These are phyloP conservation scores for Dendronephthya gigantea DNA, from an alignment of 64 coral and sea anemone species.

Conservation along the genomic window DNA sequence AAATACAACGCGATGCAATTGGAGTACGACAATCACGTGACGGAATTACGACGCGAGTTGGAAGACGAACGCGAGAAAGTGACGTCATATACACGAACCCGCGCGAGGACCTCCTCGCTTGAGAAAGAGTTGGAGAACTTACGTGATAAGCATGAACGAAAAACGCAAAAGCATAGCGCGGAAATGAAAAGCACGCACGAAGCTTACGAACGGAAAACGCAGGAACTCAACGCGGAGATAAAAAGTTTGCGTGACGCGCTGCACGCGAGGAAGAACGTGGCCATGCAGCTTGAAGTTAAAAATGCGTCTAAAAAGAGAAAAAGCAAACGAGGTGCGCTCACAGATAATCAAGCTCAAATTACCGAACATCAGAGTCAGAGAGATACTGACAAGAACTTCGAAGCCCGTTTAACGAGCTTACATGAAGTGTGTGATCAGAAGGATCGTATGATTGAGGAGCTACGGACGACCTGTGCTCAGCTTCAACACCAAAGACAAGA, in stretches of 20 bases:
- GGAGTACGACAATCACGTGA: conserved; percentile 81
- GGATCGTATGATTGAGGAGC: conserved; percentile 47
- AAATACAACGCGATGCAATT: conserved; percentile 84
- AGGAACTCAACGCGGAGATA: conserved; percentile 59
- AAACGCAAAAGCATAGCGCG: conserved; percentile 42
- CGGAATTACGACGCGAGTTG: conserved; percentile 52
- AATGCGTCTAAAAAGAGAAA: background rate
- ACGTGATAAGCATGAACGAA: conserved; percentile 44
- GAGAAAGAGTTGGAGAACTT: conserved; percentile 55
- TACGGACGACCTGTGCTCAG: conserved; percentile 54
- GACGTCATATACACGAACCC: conserved; percentile 33
- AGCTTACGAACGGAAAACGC: conserved; percentile 49
- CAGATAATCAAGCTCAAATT: background rate
- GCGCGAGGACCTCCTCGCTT: conserved; percentile 39
- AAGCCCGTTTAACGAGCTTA: conserved; percentile 28
- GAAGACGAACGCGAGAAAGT: conserved; percentile 45
- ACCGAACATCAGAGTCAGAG: background rate
- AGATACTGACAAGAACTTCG: conserved; percentile 20
- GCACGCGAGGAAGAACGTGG: background rate
- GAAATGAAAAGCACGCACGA: conserved; percentile 48
- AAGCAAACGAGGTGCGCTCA: background rate
- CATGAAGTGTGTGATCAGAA: conserved; percentile 49
- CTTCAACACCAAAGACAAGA: conserved; percentile 58
- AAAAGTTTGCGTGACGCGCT: conserved; percentile 14
- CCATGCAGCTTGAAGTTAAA: background rate